Base-by-base conservation (phyloP, 2,113 vertebrate genomes). In the Prionailurus viverrinus region DNA sequence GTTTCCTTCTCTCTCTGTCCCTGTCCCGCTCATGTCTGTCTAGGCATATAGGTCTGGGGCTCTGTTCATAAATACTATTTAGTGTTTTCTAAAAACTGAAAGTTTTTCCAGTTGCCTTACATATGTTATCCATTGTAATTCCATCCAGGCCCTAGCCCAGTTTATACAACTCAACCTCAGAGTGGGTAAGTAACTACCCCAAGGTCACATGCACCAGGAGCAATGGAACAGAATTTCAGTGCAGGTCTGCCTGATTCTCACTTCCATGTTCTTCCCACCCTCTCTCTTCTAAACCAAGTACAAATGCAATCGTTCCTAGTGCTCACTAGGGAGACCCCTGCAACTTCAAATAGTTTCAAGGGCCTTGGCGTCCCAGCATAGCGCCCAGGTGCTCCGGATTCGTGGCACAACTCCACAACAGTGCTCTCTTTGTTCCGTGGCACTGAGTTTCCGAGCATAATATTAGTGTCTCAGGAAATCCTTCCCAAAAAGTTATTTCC, bases 401-500 rank as follows among this genome's bases (percentile, higher is more conserved):
- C 31, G 0, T 45, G 73, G 93, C 91, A 89, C 71, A 96, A 53
- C 48, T 61, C 71, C 0, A 3, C 41, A 93, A 98, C 95, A 98
- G 90, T 80, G 80, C 80, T 97, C 68, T 91, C 95, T 97, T 98
- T 98, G 96, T 98, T 95, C 45, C 2, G 39, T 16, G 19, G 61
- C 91, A 36, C 83, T 91, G 83, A 96, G 71, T 97, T 97, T 96
- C 97, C 5, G 25, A 84, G 92, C 92, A 90, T 94, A 97, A 71
- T 89, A 85, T 96, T 95, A 89, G 80, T 58, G 87, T 94, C 92
- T 98, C 94, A 98, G 95, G 97, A 98, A 97, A 97, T 96, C 95
- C 88, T 98, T 94, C 94, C 80, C 95, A 92, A 97, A 84, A 94
- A 98, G 84, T 90, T 97, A 94, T 98, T 98, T 98, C 96, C 95